These are phyloP conservation scores for Heliconius aoede DNA, from an alignment of 2,888 invertebrate genomes.

Conservation along the genomic window DNA sequence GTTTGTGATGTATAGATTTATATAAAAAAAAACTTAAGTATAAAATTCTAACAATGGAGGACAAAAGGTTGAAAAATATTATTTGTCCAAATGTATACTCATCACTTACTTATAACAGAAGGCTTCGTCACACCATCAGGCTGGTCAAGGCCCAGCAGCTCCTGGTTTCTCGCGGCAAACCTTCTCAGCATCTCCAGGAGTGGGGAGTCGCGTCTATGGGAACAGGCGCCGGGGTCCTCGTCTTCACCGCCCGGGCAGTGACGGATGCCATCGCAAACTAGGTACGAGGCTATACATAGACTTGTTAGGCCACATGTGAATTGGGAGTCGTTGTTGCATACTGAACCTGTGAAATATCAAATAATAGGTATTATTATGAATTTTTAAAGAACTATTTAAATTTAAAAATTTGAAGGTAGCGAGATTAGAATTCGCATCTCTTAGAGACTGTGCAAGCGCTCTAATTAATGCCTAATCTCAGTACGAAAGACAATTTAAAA, in stretches of 20 bases:
- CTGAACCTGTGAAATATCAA: slow-evolving; percentile 59
- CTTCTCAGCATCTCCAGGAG: slow-evolving; percentile 72
- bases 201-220: slow-evolving; percentile 71
- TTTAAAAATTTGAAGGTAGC: not conserved
- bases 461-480: too few species aligned
- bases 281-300: slow-evolving; percentile 86
- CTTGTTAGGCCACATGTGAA: slow-evolving; percentile 72
- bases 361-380: not conserved
- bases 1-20: too few species aligned
- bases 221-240: slow-evolving; percentile 75
- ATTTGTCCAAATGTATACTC: not conserved
- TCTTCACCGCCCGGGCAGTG: slow-evolving; percentile 87
- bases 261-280: slow-evolving; percentile 86
- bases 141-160: slow-evolving; percentile 71
- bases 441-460: not conserved
- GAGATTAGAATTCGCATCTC: not conserved
- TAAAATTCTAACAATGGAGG: not conserved
- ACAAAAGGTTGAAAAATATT: not conserved
- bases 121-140: slow-evolving; percentile 73
- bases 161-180: slow-evolving; percentile 76
- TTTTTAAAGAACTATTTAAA: not conserved
- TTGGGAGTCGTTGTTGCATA: slow-evolving; percentile 73
- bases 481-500: not conserved
- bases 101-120: slow-evolving; percentile 76
- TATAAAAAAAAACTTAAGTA: not conserved